Evolutionary conservation across 2,113 vertebrate genomes (phyloP).

Genomic region (Grammomys surdaster): DNA sequence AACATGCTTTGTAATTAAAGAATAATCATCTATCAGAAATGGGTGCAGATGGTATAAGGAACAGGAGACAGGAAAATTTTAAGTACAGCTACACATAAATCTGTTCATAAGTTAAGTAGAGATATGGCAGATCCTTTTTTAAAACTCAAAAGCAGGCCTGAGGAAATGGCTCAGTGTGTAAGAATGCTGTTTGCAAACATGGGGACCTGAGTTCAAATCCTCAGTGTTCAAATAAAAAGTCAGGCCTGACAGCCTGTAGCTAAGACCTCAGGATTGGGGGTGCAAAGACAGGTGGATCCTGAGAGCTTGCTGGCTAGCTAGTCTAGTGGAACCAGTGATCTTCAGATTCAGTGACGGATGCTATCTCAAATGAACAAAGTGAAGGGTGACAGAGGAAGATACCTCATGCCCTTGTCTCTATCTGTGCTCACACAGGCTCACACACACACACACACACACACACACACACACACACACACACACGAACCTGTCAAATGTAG

Average conservation of each 20-base stretch:
- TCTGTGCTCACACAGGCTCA: neutral
- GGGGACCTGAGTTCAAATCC: neutral
- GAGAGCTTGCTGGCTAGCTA: neutral
- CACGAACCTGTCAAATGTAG: neutral
- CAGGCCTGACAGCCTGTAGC: too few species aligned
- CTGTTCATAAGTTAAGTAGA: neutral
- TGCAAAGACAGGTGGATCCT: neutral
- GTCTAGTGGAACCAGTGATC: too few species aligned
- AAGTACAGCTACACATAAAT: neutral
- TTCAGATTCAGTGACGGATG: neutral
- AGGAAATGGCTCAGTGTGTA: neutral
- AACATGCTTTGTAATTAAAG: slow-evolving; percentile 31
- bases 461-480: neutral
- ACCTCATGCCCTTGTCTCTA: neutral
- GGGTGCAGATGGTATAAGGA: slow-evolving; percentile 1
- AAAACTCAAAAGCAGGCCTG: neutral
- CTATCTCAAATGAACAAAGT: neutral
- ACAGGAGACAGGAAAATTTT: neutral
- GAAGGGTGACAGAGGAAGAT: neutral
- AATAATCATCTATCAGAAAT: neutral
- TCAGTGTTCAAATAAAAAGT: neutral
- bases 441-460: neutral
- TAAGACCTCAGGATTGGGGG: neutral
- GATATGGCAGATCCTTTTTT: neutral
- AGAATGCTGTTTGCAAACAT: neutral